A percentile compares a stretch with the other conserved stretches of the same genome.
phyloP scores from a whole-genome alignment of 2,113 vertebrate species.

The Sylvilagus bachmani region DNA sequence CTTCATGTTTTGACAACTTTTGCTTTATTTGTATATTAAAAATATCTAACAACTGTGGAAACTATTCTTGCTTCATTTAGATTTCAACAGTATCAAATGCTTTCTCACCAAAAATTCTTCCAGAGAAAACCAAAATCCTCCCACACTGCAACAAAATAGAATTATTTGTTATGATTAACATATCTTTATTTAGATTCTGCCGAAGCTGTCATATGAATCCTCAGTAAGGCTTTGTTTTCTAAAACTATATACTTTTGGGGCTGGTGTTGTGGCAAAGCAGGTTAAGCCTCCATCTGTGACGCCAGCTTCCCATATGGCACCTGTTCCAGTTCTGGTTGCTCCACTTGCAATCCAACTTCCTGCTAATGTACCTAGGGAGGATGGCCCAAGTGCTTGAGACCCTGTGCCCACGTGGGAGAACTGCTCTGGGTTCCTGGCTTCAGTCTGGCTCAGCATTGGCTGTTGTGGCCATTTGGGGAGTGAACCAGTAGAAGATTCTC shows the following conservation, averaged over 20 bases:
- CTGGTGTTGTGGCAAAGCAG: too few species aligned
- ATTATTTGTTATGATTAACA: slow-evolving; percentile 28
- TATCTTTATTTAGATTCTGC: slow-evolving; percentile 45
- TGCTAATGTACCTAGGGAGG: too few species aligned
- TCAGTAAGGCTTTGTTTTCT: background rate
- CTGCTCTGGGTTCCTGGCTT: too few species aligned
- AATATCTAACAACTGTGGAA: background rate
- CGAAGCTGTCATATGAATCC: background rate
- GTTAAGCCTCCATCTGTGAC: too few species aligned
- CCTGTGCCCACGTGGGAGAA: too few species aligned
- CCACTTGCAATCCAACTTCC: too few species aligned
- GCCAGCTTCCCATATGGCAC: too few species aligned
- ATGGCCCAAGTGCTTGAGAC: too few species aligned
- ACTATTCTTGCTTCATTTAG: slow-evolving; percentile 20
- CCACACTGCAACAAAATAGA: slow-evolving; percentile 19
- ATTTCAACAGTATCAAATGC: slow-evolving; percentile 31
- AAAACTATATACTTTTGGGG: background rate
- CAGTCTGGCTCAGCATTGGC: too few species aligned
- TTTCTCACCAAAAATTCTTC: slow-evolving; percentile 38
- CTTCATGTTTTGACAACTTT: slow-evolving; percentile 44
- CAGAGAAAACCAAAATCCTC: slow-evolving; percentile 40
- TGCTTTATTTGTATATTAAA: slow-evolving; percentile 38
- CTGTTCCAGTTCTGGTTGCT: too few species aligned
- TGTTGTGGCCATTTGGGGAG: too few species aligned
- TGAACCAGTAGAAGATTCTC: too few species aligned